Evolutionary conservation across 92 coral and sea anemone species (phyloP).

Genomic region (Isaurus tuberculatus): DNA sequence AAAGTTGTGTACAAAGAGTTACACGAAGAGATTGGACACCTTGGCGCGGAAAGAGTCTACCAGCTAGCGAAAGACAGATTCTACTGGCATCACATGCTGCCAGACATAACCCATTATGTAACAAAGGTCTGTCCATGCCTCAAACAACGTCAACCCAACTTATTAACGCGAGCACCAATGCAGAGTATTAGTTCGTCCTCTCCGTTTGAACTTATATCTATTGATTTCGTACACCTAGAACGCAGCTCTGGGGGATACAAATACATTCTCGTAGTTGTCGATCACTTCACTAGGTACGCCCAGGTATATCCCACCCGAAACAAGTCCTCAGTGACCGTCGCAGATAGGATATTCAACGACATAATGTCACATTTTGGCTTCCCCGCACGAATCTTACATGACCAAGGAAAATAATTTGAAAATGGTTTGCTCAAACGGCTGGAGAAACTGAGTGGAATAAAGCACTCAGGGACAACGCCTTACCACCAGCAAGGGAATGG

Average conservation of each 20-base stretch:
- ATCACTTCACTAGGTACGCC: conserved; percentile 50
- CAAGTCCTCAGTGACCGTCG: conserved; percentile 44
- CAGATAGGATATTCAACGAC: conserved; percentile 49
- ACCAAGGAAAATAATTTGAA: conserved; percentile 50
- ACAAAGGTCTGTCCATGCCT: conserved; percentile 29
- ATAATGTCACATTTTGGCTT: conserved; percentile 45
- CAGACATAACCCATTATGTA: conserved; percentile 17
- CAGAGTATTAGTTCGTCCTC: conserved; percentile 24
- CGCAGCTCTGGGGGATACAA: conserved; percentile 47
- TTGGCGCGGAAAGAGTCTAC: conserved; percentile 23
- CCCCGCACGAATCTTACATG: conserved; percentile 44
- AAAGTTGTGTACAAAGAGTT: conserved; percentile 32
- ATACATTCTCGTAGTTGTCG: conserved; percentile 45
- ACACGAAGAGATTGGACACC: conserved; percentile 30
- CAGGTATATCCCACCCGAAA: conserved; percentile 56
- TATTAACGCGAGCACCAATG: conserved; percentile 55
- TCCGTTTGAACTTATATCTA: conserved; percentile 49
- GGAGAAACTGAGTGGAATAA: conserved; percentile 46
- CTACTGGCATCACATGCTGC: conserved; percentile 39
- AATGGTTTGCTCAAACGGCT: conserved; percentile 29
- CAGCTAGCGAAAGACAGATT: conserved; percentile 29
- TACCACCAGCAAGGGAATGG: conserved; percentile 32
- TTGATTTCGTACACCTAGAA: conserved; percentile 50
- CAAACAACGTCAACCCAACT: conserved; percentile 35
- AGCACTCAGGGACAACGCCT: conserved; percentile 33